phyloP scores from a whole-genome alignment of 2,888 invertebrate species.

The Euzophera pinguis region DNA sequence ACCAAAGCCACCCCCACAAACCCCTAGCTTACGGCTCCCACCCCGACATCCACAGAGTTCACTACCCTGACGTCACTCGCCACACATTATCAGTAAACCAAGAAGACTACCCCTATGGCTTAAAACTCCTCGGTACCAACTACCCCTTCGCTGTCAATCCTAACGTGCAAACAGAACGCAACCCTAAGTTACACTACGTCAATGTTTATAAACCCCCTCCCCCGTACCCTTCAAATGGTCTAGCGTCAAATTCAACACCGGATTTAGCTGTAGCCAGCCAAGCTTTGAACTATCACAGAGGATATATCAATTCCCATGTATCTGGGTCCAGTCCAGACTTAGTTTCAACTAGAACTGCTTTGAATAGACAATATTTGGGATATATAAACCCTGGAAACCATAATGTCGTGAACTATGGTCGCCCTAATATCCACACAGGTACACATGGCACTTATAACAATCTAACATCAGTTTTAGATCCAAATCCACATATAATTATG shows the following conservation, averaged over 20 bases:
- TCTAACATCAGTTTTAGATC: constrained; percentile 81
- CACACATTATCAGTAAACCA: constrained; percentile 64
- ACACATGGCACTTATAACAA: constrained; percentile 87
- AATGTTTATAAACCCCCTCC: constrained; percentile 91
- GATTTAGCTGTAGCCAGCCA: constrained; percentile 88
- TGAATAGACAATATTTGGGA: constrained; percentile 71
- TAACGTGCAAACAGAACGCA: constrained; percentile 61
- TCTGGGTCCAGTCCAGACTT: constrained; percentile 89
- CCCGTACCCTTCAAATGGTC: constrained; percentile 87
- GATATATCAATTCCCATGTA: constrained; percentile 78
- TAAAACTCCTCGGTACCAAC: constrained; percentile 52
- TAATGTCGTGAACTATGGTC: constrained; percentile 52
- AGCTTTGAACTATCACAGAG: constrained; percentile 68
- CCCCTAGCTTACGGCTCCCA: constrained; percentile 83
- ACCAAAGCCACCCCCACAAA: constrained; percentile 56
- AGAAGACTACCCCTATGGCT: constrained; percentile 58
- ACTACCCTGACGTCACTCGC: constrained; percentile 83
- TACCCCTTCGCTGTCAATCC: constrained; percentile 67
- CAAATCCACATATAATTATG: constrained; percentile 74
- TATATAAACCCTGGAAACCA: constrained; percentile 51
- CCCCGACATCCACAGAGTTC: constrained; percentile 85
- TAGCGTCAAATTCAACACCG: constrained; percentile 91
- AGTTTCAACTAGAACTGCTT: constrained; percentile 85
- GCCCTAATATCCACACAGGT: constrained; percentile 58
- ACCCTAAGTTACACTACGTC: constrained; percentile 77